Evolutionary conservation across 2,113 vertebrate genomes (phyloP).

Genomic region (Trichechus manatus): DNA sequence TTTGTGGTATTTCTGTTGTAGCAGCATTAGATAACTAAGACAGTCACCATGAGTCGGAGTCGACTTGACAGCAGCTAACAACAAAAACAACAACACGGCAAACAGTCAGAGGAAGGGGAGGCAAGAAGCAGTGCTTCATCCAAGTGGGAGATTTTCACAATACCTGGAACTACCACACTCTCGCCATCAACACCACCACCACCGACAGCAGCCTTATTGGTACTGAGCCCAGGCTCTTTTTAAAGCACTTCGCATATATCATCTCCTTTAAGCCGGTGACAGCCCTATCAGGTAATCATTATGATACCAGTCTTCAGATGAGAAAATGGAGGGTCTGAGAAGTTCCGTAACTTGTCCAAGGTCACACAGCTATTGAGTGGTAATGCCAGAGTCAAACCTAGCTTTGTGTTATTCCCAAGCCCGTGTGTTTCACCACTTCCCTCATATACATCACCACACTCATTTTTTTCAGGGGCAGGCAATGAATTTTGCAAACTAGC

Average conservation of each 20-base stretch:
- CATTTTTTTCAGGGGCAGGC: background rate
- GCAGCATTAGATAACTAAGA: too few relatives aligned
- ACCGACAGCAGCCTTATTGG: accelerated
- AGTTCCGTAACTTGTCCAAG: background rate
- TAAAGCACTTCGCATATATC: background rate
- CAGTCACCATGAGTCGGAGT: too few relatives aligned
- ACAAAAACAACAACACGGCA: too few relatives aligned
- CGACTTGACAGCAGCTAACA: too few relatives aligned
- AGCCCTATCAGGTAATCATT: too few relatives aligned
- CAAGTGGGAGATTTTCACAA: background rate
- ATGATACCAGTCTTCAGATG: background rate
- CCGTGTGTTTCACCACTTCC: background rate
- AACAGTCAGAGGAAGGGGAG: background rate
- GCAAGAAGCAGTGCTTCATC: background rate
- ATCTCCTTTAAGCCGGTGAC: background rate
- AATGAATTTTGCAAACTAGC: background rate
- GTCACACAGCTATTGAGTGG: background rate
- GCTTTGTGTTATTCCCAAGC: background rate
- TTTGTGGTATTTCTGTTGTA: too few relatives aligned
- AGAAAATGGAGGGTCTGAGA: background rate
- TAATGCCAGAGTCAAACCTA: background rate
- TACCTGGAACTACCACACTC: background rate
- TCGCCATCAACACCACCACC: accelerated
- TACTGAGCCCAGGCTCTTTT: background rate
- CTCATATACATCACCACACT: accelerated